Conservation (phyloP, 2,113 vertebrate species). For the Catharus bicknelli region DNA sequence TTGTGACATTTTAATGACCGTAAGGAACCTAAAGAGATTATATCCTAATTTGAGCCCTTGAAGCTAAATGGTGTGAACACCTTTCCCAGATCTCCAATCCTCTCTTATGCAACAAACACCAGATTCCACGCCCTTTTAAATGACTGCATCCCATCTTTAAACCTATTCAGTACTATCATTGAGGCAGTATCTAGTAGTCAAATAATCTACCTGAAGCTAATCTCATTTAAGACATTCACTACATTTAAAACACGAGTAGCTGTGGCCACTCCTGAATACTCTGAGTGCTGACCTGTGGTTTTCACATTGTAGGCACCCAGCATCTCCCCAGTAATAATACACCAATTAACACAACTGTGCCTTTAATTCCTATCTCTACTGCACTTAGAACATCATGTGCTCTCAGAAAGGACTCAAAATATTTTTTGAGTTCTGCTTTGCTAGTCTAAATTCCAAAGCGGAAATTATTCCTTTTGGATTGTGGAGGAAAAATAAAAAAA, state of each 20-base stretch:
- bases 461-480: background rate
- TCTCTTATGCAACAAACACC: background rate
- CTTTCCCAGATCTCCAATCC: background rate
- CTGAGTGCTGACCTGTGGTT: background rate
- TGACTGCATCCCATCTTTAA: background rate
- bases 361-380: background rate
- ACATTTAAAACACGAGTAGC: background rate
- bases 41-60: background rate
- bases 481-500: background rate
- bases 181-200: background rate
- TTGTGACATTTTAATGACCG: background rate
- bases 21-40: background rate
- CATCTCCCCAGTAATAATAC: background rate
- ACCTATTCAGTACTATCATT: fast-evolving
- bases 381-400: fast-evolving
- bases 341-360: background rate
- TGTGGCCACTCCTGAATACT: background rate
- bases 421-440: background rate
- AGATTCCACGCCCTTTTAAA: background rate
- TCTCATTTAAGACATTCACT: background rate
- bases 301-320: background rate
- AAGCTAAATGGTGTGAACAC: background rate
- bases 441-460: background rate
- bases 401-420: background rate
- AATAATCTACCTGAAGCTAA: background rate